Percentiles rank a stretch among this genome's conserved stretches.
Evolutionary conservation across 1,140 invertebrate species (phyloP).

Genomic region (Zaprionus africanus): DNA sequence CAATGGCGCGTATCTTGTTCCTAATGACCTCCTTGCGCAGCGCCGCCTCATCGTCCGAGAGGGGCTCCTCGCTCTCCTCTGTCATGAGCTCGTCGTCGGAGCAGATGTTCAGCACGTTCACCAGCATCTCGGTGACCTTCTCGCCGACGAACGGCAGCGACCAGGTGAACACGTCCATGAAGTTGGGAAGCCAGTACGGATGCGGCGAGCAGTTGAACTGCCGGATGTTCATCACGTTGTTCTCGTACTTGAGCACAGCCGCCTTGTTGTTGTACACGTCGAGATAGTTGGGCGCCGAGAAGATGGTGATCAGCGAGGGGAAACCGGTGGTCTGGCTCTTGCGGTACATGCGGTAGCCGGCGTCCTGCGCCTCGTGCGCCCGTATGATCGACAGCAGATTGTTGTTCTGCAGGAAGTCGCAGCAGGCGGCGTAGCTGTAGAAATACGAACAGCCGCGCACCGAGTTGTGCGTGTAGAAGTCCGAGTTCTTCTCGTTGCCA

Average conservation of each 20-base stretch:
- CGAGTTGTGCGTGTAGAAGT: conserved; percentile 99
- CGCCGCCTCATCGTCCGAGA: conserved; percentile 88
- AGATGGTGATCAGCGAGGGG: conserved; percentile 99
- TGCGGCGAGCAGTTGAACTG: conserved; percentile 99
- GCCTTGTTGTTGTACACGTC: conserved; percentile 99
- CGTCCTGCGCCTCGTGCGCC: conserved; percentile 99
- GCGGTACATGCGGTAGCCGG: conserved; percentile 99
- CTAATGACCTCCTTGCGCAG: conserved; percentile 99
- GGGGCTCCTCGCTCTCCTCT: conserved; percentile 95
- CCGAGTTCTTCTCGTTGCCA: conserved; percentile 99
- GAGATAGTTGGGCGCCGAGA: conserved; percentile 99
- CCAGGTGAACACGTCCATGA: conserved; percentile 99
- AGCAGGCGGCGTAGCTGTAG: conserved; percentile 99
- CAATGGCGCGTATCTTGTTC: conserved; percentile 99
- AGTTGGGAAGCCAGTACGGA: conserved; percentile 99
- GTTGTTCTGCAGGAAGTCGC: conserved; percentile 99
- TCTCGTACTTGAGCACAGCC: conserved; percentile 99
- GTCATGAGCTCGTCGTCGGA: conserved; percentile 99
- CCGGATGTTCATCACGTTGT: conserved; percentile 99
- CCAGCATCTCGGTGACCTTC: conserved; percentile 99
- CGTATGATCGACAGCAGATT: conserved; percentile 99
- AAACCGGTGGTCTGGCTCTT: conserved; percentile 99
- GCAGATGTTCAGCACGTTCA: conserved; percentile 99
- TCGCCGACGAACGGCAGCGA: conserved; percentile 99
- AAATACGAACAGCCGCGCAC: conserved; percentile 99